Conservation (phyloP, 2,113 vertebrate genomes). For the Albula glossodonta region DNA sequence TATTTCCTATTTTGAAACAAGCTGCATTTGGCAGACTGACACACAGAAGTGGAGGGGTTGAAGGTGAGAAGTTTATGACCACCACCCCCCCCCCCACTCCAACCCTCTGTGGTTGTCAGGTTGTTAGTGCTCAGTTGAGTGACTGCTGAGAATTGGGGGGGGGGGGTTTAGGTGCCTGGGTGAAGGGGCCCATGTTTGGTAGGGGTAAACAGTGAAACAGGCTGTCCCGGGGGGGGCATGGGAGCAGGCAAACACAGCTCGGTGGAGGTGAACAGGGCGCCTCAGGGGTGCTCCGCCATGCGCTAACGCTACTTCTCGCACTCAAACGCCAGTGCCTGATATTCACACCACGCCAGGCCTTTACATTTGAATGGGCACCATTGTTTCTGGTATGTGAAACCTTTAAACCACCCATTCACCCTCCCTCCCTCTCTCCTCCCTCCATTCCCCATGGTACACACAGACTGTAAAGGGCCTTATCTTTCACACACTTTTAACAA, state of each 20-base stretch:
- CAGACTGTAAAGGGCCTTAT: background rate
- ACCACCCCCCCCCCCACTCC: too few species aligned
- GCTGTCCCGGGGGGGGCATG: background rate
- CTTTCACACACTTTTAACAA: background rate
- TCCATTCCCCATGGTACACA: background rate
- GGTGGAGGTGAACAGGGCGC: background rate
- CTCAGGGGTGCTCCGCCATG: background rate
- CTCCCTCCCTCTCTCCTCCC: background rate
- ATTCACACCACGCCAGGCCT: background rate
- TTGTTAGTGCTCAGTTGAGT: background rate
- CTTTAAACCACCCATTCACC: background rate
- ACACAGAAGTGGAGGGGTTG: too few species aligned
- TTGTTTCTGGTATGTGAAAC: background rate
- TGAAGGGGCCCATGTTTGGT: constrained; percentile 10
- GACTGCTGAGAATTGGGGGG: background rate
- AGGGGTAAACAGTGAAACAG: constrained; percentile 19
- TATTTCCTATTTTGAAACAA: too few species aligned
- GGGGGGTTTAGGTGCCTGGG: constrained; percentile 1
- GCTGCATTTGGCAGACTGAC: too few species aligned
- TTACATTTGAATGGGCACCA: background rate
- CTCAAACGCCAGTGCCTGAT: constrained; percentile 5
- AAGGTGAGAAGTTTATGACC: background rate
- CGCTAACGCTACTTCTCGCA: constrained; percentile 19
- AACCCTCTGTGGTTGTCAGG: too few species aligned
- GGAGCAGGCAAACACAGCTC: background rate